Base-by-base conservation (phyloP, 2,797 vertebrate genomes). In the Arctocebus calabarensis region DNA sequence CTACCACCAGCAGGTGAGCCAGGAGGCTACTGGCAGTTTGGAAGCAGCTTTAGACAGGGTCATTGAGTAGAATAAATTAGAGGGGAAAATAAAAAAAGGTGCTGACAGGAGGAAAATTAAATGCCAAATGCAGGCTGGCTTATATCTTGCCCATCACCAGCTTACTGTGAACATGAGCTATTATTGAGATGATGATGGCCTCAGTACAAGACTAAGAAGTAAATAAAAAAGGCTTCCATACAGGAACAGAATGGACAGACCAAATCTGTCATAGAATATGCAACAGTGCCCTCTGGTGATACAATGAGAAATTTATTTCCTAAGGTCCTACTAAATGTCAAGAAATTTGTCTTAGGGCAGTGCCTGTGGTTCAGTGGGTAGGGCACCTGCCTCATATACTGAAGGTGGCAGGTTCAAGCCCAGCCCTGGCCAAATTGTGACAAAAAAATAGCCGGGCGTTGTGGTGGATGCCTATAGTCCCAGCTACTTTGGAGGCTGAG, bases 1-100 rank as follows among this genome's bases (percentile, higher is more conserved):
- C 98, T 99, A 99, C 93, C 99, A 99, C 97, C 99, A 98, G 97
- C 99, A 99, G 99, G 99, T 99, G 37, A 98, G 97, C 61, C 88
- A 96, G 68, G 70, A 52, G 48, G 61, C 64, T 13, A 10, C 62
- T 78, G 20, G 55, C 8, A 23, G 9, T 13, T 88, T 82, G 27
- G 40, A 70, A 85, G 61, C 77, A 84, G 20, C 40, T 3, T 79
- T 55, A 90, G n/a, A 25, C 55, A 59, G 48, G 13, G 7, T 48
- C 10, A n/a, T 19, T 0, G 61, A 86, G 37, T 84, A 68, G 8
- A 23, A 17, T 84, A 83, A 11, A 71, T 10, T 55, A 6, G 29
- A 64, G 10, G 10, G 3, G 55, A 55, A 92, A 62, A 48, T 59
- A 25, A 62, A 84, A 77, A 70, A 83, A 40, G 4, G 8, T 48